These are phyloP conservation scores for Lates japonicus DNA, from an alignment of 2,797 vertebrate species.

Conservation along the genomic window DNA sequence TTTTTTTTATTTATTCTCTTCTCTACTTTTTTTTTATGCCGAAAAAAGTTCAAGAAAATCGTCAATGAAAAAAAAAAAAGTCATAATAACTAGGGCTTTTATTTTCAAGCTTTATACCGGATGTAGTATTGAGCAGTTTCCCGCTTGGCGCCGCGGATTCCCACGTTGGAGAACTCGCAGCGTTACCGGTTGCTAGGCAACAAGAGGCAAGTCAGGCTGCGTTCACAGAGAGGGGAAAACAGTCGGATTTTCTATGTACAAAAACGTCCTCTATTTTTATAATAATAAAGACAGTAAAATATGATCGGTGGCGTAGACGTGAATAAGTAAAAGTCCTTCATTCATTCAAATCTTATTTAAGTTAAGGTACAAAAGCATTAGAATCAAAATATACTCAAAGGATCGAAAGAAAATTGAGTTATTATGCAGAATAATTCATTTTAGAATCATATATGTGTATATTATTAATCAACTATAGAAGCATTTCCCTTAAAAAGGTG, in stretches of 20 bases:
- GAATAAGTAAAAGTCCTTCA: too few relatives aligned
- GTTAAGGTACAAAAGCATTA: background rate
- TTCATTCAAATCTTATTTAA: too few relatives aligned
- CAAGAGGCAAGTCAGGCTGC: conserved; percentile 4
- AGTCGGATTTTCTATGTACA: background rate
- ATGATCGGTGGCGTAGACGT: background rate
- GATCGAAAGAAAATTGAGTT: too few relatives aligned
- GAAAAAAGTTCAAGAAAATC: background rate
- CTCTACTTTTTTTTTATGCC: background rate
- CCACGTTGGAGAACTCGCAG: conserved; percentile 50
- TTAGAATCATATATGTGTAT: too few relatives aligned
- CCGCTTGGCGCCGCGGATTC: background rate
- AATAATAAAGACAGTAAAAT: background rate
- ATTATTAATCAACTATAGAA: too few relatives aligned
- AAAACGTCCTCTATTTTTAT: too few relatives aligned
- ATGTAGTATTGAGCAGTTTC: background rate
- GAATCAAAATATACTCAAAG: background rate
- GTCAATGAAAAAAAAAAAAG: background rate
- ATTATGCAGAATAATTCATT: too few relatives aligned
- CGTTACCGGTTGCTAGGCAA: conserved; percentile 63
- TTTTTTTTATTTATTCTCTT: background rate
- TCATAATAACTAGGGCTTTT: conserved; percentile 1
- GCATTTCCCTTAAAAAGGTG: too few relatives aligned
- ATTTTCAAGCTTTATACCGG: background rate
- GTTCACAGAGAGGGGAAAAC: background rate